Evolutionary conservation across 2,888 invertebrate genomes (phyloP).

Genomic region (Steinernema carpocapsae): DNA sequence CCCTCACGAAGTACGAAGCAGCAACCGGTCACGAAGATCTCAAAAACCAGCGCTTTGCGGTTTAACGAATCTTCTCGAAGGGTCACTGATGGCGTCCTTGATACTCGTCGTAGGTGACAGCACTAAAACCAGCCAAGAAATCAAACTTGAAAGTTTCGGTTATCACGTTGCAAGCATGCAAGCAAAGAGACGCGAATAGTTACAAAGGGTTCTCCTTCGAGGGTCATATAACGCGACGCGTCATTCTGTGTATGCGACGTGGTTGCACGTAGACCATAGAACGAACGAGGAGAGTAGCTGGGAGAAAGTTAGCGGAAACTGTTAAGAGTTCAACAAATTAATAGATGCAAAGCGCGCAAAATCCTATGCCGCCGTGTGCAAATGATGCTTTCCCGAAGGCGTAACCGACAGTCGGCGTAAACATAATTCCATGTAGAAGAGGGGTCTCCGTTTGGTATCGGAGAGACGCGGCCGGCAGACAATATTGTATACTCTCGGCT

Average conservation of each 20-base stretch:
- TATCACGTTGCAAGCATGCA: slow-evolving; percentile 9
- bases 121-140: slow-evolving; percentile 3
- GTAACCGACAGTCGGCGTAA: slow-evolving; percentile 20
- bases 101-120: slow-evolving; percentile 22
- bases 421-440: slow-evolving; percentile 13
- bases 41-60: background rate
- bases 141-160: slow-evolving; percentile 17
- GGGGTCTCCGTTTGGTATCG: background rate
- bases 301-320: slow-evolving; percentile 8
- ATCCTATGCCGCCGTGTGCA: slow-evolving; percentile 3
- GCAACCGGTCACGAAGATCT: background rate
- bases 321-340: slow-evolving; percentile 34
- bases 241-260: background rate
- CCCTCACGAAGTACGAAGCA: background rate
- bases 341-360: slow-evolving; percentile 19
- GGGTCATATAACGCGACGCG: background rate
- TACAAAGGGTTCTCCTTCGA: too few relatives aligned
- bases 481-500: too few relatives aligned
- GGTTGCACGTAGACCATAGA: slow-evolving; percentile 7
- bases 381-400: slow-evolving; percentile 21
- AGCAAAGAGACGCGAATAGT: background rate
- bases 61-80: slow-evolving; percentile 29
- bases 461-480: background rate
- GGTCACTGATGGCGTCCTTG: slow-evolving; percentile 27
- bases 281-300: background rate